These are phyloP conservation scores for Ibycter americanus DNA, from an alignment of 2,797 vertebrate species.

Conservation along the genomic window DNA sequence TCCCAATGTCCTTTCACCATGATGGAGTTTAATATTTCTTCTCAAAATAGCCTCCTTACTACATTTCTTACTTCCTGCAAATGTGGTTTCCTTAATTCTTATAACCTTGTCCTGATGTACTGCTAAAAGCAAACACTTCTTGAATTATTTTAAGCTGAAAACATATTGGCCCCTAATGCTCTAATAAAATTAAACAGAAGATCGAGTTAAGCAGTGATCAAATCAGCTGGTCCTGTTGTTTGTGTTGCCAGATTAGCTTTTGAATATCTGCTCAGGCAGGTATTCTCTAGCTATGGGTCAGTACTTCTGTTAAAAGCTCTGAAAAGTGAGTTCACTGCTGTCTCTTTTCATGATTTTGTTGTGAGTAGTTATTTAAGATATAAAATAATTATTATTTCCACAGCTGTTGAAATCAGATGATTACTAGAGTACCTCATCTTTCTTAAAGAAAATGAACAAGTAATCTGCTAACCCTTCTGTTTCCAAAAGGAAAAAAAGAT, in stretches of 20 bases:
- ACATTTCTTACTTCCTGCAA: conserved; percentile 15
- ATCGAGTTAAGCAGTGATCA: conserved; percentile 18
- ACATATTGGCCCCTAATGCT: background rate
- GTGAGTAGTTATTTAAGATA: background rate
- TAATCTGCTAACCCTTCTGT: background rate
- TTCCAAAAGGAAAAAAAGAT: background rate
- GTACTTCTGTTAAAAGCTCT: background rate
- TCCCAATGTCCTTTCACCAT: background rate
- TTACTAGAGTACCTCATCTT: background rate
- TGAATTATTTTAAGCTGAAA: conserved; percentile 48
- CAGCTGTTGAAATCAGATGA: background rate
- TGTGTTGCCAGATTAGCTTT: background rate
- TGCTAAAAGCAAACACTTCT: conserved; percentile 3
- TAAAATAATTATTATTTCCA: background rate
- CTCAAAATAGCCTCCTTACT: conserved; percentile 8
- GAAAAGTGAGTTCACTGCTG: background rate
- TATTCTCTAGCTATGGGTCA: background rate
- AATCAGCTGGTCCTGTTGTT: background rate
- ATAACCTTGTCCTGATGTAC: conserved; percentile 8
- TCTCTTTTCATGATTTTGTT: background rate
- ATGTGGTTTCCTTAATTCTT: conserved; percentile 34
- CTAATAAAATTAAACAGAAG: conserved; percentile 29
- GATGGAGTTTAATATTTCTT: background rate
- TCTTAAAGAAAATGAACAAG: background rate
- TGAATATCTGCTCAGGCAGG: background rate